These are phyloP conservation scores for Pandemis corylana DNA, from an alignment of 2,888 invertebrate species.

Conservation along the genomic window DNA sequence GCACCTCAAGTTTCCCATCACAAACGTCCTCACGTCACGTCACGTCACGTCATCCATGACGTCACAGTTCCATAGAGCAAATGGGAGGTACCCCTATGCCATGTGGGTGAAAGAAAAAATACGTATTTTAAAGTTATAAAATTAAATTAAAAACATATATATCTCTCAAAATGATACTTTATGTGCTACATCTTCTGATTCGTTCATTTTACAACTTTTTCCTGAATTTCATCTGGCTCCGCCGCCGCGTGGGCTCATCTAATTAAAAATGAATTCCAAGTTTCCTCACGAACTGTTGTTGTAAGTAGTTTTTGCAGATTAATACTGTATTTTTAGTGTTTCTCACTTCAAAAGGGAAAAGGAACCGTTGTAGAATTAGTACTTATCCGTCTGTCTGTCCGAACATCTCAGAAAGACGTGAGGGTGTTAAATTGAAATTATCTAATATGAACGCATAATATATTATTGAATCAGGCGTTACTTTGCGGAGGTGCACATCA, in stretches of 20 bases:
- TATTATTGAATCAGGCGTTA: too few relatives aligned
- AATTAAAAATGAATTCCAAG: neutral
- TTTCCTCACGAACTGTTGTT: neutral
- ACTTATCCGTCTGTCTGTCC: too few relatives aligned
- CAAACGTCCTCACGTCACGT: too few relatives aligned
- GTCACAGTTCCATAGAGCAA: too few relatives aligned
- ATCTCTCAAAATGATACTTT: neutral
- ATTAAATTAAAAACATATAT: neutral
- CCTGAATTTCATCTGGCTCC: neutral
- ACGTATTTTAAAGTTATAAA: neutral
- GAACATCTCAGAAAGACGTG: too few relatives aligned
- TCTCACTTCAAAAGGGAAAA: too few relatives aligned
- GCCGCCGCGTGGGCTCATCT: constrained; percentile 1
- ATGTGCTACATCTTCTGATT: neutral
- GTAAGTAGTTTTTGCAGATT: neutral
- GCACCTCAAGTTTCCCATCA: too few relatives aligned
- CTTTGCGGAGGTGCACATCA: too few relatives aligned
- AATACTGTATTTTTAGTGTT: neutral
- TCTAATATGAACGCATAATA: too few relatives aligned
- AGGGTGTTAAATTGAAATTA: too few relatives aligned
- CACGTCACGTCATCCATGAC: too few relatives aligned
- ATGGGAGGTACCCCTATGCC: neutral
- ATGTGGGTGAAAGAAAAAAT: neutral
- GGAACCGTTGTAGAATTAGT: too few relatives aligned
- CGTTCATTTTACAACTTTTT: constrained; percentile 7